Conservation (phyloP, 2,113 vertebrate species). For the Hippocampus zosterae region DNA sequence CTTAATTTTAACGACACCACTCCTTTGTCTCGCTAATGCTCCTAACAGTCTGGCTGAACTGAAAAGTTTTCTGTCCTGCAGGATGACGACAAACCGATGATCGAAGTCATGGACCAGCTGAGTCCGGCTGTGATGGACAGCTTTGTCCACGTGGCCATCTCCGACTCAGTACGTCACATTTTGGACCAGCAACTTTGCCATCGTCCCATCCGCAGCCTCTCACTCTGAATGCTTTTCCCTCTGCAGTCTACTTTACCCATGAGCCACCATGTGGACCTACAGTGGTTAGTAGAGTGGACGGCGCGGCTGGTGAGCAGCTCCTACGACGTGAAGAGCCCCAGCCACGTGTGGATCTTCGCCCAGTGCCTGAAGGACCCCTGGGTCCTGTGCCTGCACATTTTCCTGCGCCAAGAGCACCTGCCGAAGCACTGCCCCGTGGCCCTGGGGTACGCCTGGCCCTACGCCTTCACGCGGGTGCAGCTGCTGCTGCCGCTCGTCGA, state of each 20-base stretch:
- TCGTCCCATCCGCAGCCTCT: neutral
- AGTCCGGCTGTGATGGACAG: slow-evolving; percentile 95
- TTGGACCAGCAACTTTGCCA: neutral
- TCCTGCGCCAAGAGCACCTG: slow-evolving; percentile 93
- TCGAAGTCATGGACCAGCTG: slow-evolving; percentile 97
- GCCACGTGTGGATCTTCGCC: slow-evolving; percentile 97
- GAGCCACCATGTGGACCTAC: slow-evolving; percentile 90
- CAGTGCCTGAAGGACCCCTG: slow-evolving; percentile 95
- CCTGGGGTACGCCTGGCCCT: slow-evolving; percentile 97
- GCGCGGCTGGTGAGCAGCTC: slow-evolving; percentile 92
- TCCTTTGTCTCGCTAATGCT: slow-evolving; percentile 6
- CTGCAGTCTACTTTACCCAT: slow-evolving; percentile 81
- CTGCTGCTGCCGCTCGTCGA: slow-evolving; percentile 92
- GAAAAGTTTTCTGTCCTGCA: slow-evolving; percentile 48
- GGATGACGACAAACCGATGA: slow-evolving; percentile 98
- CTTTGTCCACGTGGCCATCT: slow-evolving; percentile 92
- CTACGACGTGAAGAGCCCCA: slow-evolving; percentile 96
- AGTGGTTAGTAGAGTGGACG: slow-evolving; percentile 97
- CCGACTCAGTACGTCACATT: slow-evolving; percentile 84
- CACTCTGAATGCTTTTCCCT: neutral
- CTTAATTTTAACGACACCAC: slow-evolving; percentile 26
- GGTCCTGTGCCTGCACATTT: slow-evolving; percentile 97
- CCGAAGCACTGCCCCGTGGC: slow-evolving; percentile 92
- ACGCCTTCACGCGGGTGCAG: slow-evolving; percentile 90
- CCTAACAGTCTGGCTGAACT: neutral